Base-by-base conservation (phyloP, 2,113 vertebrate genomes). In the Panurus biarmicus region DNA sequence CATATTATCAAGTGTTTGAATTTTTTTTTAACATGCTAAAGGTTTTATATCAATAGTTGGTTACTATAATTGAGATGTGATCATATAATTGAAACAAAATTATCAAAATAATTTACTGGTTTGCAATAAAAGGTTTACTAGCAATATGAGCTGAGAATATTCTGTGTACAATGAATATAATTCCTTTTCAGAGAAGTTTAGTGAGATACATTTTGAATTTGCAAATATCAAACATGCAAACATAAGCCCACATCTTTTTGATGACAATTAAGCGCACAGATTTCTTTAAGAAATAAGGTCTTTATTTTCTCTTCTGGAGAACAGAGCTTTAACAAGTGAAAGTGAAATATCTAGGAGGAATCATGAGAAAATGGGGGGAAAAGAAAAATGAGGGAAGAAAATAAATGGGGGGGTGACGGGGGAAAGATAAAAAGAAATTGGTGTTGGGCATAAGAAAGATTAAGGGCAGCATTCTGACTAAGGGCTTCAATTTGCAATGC, bases 1-100 rank as follows among this genome's bases (percentile, higher is more conserved):
- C 60, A 21, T 35, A 54, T 36, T 35, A 58, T 33, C 10, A 58
- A 51, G 47, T 60, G 5, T 50, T 79, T 82, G 2, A 50, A 42
- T 42, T 8, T 50, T 22, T 31, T 54, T 75, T 81, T 64, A 20
- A 44, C 45, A 25, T 22, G 10, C 8, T 66, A 45, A 78, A 65
- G 1, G 0, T 6, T 78, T 62, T 54, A 33, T 33, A 42, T 33
- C 13, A 0, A 13, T 51, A 38, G 8, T 7, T 75, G 50, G 2
- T 56, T 82, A 47, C 36, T 76, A 36, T 57, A 72, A 72, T 18
- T 35, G 23, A 82, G n/a, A 64, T 56, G 7, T 50, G 5, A 12
- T 54, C 15, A 66, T 47, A 85, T 69, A 85, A 61, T 38, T 4
- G 10, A 79, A 91, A 56, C 5, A 78, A 75, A 61, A 65, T 29